These are phyloP conservation scores for Callitettix versicolor DNA, from an alignment of 1,140 invertebrate species.

Conservation along the genomic window DNA sequence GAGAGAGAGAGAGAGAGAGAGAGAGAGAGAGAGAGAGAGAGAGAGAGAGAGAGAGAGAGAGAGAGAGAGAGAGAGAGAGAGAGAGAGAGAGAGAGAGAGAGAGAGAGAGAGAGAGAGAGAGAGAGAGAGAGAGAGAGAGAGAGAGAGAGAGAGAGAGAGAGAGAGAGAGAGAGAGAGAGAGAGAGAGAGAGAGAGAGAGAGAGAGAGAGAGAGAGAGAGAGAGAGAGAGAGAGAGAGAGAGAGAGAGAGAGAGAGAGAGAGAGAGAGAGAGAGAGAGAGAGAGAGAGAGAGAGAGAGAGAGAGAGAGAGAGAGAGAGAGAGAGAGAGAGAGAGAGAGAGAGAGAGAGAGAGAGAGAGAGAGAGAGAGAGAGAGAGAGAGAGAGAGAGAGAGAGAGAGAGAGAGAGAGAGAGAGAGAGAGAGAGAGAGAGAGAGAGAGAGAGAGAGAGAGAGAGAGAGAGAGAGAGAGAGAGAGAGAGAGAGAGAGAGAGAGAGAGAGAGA, in stretches of 20 bases:
- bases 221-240: background rate
- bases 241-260: background rate
- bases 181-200: too few species aligned
- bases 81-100: background rate
- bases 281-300: background rate
- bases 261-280: background rate
- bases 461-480: too few species aligned
- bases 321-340: too few species aligned
- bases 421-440: too few species aligned
- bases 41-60: background rate
- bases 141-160: background rate
- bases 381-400: too few species aligned
- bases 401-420: too few species aligned
- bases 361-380: too few species aligned
- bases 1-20: slow-evolving; percentile 2
- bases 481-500: too few species aligned
- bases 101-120: background rate
- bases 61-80: background rate
- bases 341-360: too few species aligned
- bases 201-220: too few species aligned
- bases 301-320: slow-evolving; percentile 1
- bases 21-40: background rate
- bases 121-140: background rate
- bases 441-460: too few species aligned
- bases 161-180: too few species aligned